phyloP scores from a whole-genome alignment of 64 coral and sea anemone genomes.

The Orbicella faveolata region DNA sequence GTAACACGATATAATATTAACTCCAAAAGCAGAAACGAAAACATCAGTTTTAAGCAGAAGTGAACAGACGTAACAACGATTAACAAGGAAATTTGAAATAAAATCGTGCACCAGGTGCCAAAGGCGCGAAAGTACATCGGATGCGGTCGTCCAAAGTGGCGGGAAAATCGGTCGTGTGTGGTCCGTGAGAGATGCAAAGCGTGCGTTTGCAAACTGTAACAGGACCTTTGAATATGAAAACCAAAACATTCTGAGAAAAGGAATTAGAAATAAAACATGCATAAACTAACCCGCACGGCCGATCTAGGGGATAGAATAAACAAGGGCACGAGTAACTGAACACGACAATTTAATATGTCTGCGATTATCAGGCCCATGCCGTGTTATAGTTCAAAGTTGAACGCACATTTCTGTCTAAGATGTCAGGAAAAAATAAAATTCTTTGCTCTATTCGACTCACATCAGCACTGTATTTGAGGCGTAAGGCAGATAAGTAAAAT shows the following conservation, averaged over 20 bases:
- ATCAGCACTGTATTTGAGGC: too few relatives aligned
- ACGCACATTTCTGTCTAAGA: too few relatives aligned
- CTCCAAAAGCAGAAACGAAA: too few relatives aligned
- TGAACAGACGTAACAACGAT: too few relatives aligned
- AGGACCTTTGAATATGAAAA: not conserved
- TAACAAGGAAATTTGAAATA: too few relatives aligned
- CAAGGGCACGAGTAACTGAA: not conserved
- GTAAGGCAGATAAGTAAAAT: too few relatives aligned
- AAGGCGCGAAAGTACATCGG: not conserved
- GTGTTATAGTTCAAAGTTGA: not conserved
- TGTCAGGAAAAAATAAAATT: too few relatives aligned
- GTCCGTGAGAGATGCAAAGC: not conserved
- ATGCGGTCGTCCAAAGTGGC: not conserved
- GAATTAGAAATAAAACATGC: not conserved
- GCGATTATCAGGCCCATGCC: not conserved
- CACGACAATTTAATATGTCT: not conserved
- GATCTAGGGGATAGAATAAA: constrained; percentile 35
- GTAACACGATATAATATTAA: too few relatives aligned
- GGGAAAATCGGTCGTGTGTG: not conserved
- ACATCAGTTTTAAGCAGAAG: too few relatives aligned
- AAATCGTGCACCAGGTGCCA: not conserved
- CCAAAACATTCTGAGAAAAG: not conserved
- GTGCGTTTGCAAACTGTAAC: not conserved
- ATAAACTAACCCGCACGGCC: not conserved
- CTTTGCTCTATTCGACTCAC: too few relatives aligned